These are phyloP conservation scores for Microtus oregoni DNA, from an alignment of 2,113 vertebrate species.

Conservation along the genomic window DNA sequence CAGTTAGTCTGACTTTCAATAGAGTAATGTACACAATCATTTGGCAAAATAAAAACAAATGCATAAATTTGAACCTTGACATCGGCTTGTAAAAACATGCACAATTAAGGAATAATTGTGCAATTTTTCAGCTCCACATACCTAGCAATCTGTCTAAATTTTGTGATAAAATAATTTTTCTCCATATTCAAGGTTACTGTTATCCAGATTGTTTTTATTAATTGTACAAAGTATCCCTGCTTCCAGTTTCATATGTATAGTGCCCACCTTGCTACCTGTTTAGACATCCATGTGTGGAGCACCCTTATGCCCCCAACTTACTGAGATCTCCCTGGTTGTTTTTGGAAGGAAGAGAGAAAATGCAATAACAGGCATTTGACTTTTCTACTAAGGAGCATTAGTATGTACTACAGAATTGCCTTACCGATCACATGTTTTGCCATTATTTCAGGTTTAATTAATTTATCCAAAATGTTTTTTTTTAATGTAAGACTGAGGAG, in stretches of 20 bases:
- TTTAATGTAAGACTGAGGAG: neutral
- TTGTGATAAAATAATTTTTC: slow-evolving; percentile 80
- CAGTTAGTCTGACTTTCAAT: slow-evolving; percentile 86
- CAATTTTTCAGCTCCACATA: slow-evolving; percentile 80
- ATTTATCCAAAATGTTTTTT: neutral
- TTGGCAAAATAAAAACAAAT: slow-evolving; percentile 89
- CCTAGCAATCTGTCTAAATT: slow-evolving; percentile 79
- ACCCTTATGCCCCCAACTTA: slow-evolving; percentile 59
- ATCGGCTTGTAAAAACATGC: slow-evolving; percentile 89
- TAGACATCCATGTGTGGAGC: slow-evolving; percentile 69
- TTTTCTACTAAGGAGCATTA: neutral
- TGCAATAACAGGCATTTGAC: neutral
- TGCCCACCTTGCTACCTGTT: slow-evolving; percentile 45
- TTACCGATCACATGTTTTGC: neutral
- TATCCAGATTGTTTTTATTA: slow-evolving; percentile 60
- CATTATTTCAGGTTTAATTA: neutral
- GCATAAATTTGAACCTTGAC: slow-evolving; percentile 88
- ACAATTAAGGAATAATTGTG: slow-evolving; percentile 83
- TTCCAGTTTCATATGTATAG: slow-evolving; percentile 72
- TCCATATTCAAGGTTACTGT: slow-evolving; percentile 70
- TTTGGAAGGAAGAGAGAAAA: neutral
- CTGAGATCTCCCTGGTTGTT: neutral
- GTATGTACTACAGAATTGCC: neutral
- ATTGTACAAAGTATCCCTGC: slow-evolving; percentile 62
- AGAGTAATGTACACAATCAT: slow-evolving; percentile 84